Percentiles rank a stretch among this genome's conserved stretches.
These are phyloP conservation scores for Aviceda subcristata DNA, from an alignment of 2,113 vertebrate genomes.

Conservation along the genomic window DNA sequence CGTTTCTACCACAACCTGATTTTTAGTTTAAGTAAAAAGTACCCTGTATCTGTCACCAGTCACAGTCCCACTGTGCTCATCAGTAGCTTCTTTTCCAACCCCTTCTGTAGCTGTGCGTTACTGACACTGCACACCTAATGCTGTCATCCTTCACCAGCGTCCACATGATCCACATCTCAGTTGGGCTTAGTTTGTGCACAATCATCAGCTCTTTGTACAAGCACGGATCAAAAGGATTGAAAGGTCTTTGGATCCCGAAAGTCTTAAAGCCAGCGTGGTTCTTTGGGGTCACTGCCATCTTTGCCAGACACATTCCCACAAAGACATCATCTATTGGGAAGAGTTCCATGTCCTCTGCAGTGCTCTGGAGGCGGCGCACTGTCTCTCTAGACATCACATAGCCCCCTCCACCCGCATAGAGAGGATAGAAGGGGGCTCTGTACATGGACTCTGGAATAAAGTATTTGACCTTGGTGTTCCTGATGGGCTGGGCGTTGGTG, in stretches of 20 bases:
- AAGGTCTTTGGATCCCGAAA: slow-evolving; percentile 71
- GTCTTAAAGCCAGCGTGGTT: slow-evolving; percentile 79
- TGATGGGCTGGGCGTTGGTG: slow-evolving; percentile 68
- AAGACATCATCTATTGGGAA: slow-evolving; percentile 82
- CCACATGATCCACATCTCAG: slow-evolving; percentile 82
- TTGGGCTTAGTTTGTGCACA: slow-evolving; percentile 73
- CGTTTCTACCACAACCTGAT: not conserved
- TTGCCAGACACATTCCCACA: slow-evolving; percentile 79
- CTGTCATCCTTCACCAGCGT: slow-evolving; percentile 68
- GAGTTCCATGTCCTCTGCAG: slow-evolving; percentile 54
- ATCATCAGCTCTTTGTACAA: slow-evolving; percentile 75
- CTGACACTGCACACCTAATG: slow-evolving; percentile 46
- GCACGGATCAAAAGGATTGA: slow-evolving; percentile 74
- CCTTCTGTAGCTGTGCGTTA: not conserved
- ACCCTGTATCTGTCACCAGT: not conserved
- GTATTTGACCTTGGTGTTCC: slow-evolving; percentile 75
- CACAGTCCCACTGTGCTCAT: fast-evolving
- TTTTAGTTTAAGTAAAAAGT: not conserved
- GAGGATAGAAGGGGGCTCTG: slow-evolving; percentile 65
- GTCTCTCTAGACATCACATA: slow-evolving; percentile 77
- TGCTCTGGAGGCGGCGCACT: slow-evolving; percentile 37
- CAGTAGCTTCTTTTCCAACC: not conserved
- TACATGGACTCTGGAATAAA: slow-evolving; percentile 77
- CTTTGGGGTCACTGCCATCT: slow-evolving; percentile 66
- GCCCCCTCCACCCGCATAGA: slow-evolving; percentile 75